Evolutionary conservation across 2,888 invertebrate species (phyloP).

Genomic region (Pristionchus exspectatus): DNA sequence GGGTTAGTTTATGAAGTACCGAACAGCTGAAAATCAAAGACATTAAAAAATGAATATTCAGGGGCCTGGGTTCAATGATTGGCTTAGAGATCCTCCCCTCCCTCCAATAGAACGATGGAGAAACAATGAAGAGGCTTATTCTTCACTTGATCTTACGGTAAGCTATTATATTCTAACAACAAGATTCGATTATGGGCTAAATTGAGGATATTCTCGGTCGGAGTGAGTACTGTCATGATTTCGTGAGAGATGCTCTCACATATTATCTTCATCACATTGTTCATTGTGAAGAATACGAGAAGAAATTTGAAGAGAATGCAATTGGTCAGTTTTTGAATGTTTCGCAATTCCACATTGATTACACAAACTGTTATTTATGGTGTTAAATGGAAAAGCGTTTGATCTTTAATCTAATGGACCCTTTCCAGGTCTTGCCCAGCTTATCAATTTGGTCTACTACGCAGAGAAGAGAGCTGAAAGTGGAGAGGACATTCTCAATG

Average conservation of each 20-base stretch:
- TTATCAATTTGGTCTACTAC: conserved; percentile 22
- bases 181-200: background rate
- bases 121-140: background rate
- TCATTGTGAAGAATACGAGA: background rate
- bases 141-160: background rate
- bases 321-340: background rate
- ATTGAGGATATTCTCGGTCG: conserved; percentile 28
- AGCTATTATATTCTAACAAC: background rate
- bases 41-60: background rate
- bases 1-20: background rate
- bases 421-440: background rate
- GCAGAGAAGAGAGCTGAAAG: conserved; percentile 26
- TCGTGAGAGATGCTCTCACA: background rate
- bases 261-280: conserved; percentile 14
- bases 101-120: conserved; percentile 16
- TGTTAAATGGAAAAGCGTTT: background rate
- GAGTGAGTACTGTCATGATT: conserved; percentile 2
- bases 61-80: background rate
- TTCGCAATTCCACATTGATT: background rate
- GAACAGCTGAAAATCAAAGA: no score
- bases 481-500: background rate
- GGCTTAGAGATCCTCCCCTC: background rate
- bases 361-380: background rate
- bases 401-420: background rate
- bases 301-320: conserved; percentile 10